phyloP scores from a whole-genome alignment of 2,888 invertebrate species.

The Brachypterus glaber region DNA sequence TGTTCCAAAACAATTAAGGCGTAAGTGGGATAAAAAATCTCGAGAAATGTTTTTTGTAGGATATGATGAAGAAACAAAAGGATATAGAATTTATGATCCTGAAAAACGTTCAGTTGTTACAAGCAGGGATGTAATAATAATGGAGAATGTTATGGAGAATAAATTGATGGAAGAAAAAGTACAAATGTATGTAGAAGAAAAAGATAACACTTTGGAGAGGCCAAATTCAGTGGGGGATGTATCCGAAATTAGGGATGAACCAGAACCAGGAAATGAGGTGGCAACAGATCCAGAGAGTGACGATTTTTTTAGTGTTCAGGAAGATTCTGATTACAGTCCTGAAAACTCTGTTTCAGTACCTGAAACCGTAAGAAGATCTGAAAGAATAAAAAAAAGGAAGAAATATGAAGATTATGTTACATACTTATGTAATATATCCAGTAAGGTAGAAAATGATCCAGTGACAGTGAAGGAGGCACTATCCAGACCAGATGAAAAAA shows the following conservation, averaged over 20 bases:
- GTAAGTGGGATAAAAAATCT: constrained; percentile 29
- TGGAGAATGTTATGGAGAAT: constrained; percentile 7
- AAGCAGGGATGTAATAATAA: constrained; percentile 15
- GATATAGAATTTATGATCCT: constrained; percentile 21
- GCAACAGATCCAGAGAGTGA: too few relatives aligned
- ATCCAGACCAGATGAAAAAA: constrained; percentile 20
- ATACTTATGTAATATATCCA: background rate
- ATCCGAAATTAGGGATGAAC: background rate
- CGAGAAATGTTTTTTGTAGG: constrained; percentile 25
- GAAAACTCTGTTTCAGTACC: background rate
- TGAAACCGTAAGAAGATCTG: constrained; percentile 17
- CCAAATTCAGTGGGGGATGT: constrained; percentile 14
- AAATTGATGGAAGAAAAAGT: background rate
- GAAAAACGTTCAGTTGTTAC: constrained; percentile 9
- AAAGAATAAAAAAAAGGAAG: constrained; percentile 18
- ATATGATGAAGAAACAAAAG: constrained; percentile 22
- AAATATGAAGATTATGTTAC: constrained; percentile 19
- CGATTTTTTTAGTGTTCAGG: constrained; percentile 3
- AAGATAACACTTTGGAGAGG: constrained; percentile 2
- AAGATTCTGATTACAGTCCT: too few relatives aligned
- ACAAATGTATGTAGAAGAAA: background rate
- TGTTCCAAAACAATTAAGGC: constrained; percentile 27
- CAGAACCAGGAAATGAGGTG: too few relatives aligned
- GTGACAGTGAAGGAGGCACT: constrained; percentile 21
- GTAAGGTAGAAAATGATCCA: too few relatives aligned